A percentile compares a stretch with the other conserved stretches of the same genome.
Evolutionary conservation across 2,888 invertebrate genomes (phyloP).

Genomic region (Drosophila anomelani): DNA sequence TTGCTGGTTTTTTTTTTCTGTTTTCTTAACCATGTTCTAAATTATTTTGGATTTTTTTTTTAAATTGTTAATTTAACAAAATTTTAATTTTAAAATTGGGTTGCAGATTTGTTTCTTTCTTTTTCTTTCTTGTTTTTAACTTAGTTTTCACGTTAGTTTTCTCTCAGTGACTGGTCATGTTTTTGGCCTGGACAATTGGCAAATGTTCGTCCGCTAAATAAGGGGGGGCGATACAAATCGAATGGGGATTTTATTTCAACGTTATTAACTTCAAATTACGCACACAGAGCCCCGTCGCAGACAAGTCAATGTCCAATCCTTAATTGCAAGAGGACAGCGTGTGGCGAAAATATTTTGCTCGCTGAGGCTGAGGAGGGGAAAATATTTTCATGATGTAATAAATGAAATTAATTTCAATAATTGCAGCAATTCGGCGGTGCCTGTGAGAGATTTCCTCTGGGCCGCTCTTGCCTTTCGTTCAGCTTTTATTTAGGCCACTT

Average conservation of each 20-base stretch:
- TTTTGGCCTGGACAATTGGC: constrained; percentile 38
- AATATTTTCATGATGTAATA: constrained; percentile 80
- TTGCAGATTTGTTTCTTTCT: no score
- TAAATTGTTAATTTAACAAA: no score
- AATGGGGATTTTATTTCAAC: constrained; percentile 62
- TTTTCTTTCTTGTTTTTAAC: no score
- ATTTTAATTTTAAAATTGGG: no score
- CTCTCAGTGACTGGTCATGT: constrained; percentile 19
- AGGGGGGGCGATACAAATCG: constrained; percentile 50
- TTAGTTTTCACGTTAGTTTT: not conserved
- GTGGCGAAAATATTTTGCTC: constrained; percentile 56
- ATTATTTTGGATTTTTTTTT: no score
- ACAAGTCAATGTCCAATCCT: constrained; percentile 41
- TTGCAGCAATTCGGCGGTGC: constrained; percentile 67
- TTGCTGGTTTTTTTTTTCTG: no score
- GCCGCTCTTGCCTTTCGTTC: constrained; percentile 14
- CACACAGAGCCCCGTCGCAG: constrained; percentile 29
- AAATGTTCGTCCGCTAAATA: constrained; percentile 37
- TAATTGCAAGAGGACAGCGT: constrained; percentile 75
- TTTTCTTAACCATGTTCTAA: no score
- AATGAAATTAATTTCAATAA: constrained; percentile 82
- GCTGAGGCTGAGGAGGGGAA: constrained; percentile 34
- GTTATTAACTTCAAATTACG: constrained; percentile 75
- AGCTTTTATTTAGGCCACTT: constrained; percentile 41
- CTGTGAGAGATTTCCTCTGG: constrained; percentile 50